A percentile compares a stretch with the other conserved stretches of the same genome.
These are phyloP conservation scores for Drosophila mulleri DNA, from an alignment of 2,888 invertebrate genomes.

Conservation along the genomic window DNA sequence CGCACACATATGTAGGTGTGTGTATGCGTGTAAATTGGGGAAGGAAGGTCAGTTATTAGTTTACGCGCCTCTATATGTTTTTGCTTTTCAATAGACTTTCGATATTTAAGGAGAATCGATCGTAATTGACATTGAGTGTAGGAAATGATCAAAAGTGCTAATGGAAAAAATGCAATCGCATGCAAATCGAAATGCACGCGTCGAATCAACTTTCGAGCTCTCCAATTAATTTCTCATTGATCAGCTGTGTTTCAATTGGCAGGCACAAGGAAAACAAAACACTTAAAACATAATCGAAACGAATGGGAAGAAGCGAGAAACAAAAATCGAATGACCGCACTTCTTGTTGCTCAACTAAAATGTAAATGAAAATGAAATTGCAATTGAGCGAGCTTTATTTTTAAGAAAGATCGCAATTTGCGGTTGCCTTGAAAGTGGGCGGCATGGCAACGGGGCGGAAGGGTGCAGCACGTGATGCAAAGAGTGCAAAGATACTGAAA, in stretches of 20 bases:
- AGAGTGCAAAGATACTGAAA: constrained; percentile 39
- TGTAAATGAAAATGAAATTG: constrained; percentile 20
- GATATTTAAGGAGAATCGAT: not conserved
- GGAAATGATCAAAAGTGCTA: not conserved
- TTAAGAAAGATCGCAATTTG: constrained; percentile 36
- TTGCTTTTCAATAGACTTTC: not conserved
- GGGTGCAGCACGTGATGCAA: constrained; percentile 54
- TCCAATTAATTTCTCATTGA: constrained; percentile 36
- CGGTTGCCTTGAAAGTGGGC: constrained; percentile 48
- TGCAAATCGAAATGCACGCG: constrained; percentile 2
- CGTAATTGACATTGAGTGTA: not conserved
- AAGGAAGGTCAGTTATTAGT: constrained; percentile 41
- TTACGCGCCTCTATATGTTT: not conserved
- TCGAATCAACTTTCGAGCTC: constrained; percentile 8
- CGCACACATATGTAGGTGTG: not conserved
- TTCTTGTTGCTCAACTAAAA: constrained; percentile 1
- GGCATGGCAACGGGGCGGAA: not conserved
- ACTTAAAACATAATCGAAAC: constrained; percentile 46
- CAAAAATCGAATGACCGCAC: not conserved
- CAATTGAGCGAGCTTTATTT: constrained; percentile 37
- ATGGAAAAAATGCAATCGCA: not conserved
- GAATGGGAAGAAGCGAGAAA: constrained; percentile 5
- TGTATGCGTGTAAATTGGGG: constrained; percentile 8
- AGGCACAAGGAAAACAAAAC: constrained; percentile 60
- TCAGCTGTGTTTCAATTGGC: constrained; percentile 46